Conservation (phyloP, 64 coral and sea anemone species). For the Catalaphyllia jardinei region DNA sequence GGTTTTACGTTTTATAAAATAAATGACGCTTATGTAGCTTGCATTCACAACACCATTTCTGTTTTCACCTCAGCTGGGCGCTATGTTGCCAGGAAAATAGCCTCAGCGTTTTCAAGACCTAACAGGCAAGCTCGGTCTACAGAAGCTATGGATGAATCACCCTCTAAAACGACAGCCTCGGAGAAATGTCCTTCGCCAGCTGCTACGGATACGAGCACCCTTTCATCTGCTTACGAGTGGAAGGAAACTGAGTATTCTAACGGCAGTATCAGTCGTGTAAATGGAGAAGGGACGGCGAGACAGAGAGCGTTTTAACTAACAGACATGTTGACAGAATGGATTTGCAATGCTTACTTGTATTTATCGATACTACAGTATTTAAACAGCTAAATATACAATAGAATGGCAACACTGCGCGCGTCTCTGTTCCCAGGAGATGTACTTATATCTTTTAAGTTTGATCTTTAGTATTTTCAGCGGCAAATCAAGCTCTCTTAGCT, state of each 20-base stretch:
- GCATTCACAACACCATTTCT: not conserved
- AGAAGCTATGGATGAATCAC: not conserved
- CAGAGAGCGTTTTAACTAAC: not conserved
- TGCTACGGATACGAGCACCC: not conserved
- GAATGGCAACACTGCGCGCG: no score
- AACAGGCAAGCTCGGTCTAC: not conserved
- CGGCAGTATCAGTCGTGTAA: not conserved
- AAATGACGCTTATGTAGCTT: no score
- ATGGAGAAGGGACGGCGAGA: not conserved
- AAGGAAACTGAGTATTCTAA: not conserved
- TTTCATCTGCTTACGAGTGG: not conserved
- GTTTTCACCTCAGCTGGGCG: constrained; percentile 10
- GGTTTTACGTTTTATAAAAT: no score
- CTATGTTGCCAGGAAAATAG: constrained; percentile 28
- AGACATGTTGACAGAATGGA: not conserved
- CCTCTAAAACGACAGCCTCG: not conserved
- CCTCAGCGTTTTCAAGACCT: constrained; percentile 4
- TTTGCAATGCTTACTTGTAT: not conserved
- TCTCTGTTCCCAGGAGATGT: no score
- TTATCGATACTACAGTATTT: not conserved
- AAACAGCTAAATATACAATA: not conserved
- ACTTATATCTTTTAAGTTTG: no score
- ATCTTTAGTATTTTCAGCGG: no score
- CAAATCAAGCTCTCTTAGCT: no score
- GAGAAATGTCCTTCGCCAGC: not conserved